Conservation (phyloP, 2,888 invertebrate species). For the Polydrusus pterygomalis region DNA sequence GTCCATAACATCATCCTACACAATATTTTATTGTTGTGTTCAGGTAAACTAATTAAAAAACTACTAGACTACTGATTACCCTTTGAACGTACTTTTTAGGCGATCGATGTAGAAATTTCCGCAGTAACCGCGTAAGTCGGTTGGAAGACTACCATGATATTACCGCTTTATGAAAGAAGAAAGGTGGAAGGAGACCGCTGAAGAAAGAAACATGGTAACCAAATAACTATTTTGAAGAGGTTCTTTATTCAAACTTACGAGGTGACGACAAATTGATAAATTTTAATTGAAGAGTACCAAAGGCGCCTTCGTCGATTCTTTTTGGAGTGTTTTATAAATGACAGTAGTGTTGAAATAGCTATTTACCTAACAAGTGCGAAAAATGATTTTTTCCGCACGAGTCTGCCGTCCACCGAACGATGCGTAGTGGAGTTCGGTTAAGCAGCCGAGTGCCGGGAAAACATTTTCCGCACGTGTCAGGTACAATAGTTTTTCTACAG, state of each 20-base stretch:
- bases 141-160: constrained; percentile 28
- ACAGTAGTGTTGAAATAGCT: no score
- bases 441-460: no score
- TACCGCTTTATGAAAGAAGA: constrained; percentile 48
- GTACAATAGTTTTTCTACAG: no score
- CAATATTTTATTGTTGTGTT: background rate
- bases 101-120: background rate
- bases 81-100: constrained; percentile 1
- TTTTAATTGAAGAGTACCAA: background rate
- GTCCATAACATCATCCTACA: background rate
- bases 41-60: background rate
- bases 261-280: background rate
- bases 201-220: constrained; percentile 28
- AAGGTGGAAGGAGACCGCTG: constrained; percentile 42
- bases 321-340: no score
- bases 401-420: no score
- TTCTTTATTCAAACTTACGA: background rate
- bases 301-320: no score
- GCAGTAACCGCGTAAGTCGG: constrained; percentile 7
- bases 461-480: no score
- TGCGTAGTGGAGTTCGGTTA: no score
- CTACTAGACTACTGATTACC: background rate
- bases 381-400: no score
- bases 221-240: background rate
- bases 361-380: no score